phyloP scores from a whole-genome alignment of 1,140 invertebrate species.

The Drosophila chauvacae region DNA sequence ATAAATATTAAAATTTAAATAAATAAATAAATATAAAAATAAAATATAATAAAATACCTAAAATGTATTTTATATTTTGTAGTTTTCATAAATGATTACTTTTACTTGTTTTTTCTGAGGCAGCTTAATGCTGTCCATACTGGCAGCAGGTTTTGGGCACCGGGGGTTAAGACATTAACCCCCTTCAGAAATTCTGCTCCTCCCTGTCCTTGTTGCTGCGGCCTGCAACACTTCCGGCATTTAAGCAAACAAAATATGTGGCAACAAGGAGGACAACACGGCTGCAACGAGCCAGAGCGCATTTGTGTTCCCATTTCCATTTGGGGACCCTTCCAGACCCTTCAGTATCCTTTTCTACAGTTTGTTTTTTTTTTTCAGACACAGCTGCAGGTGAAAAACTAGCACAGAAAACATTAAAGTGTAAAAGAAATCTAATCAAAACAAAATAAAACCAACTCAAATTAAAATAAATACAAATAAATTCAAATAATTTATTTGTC shows the following conservation, averaged over 20 bases:
- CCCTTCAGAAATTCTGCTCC: neutral
- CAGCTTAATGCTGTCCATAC: conserved; percentile 54
- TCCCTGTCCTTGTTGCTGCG: conserved; percentile 31
- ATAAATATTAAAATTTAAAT: neutral
- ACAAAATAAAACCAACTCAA: neutral
- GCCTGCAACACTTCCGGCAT: conserved; percentile 78
- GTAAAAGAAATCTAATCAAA: neutral
- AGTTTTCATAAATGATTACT: too few relatives aligned
- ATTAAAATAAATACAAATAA: too few relatives aligned
- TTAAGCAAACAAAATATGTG: conserved; percentile 81
- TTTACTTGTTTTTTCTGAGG: too few relatives aligned
- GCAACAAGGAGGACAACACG: conserved; percentile 38
- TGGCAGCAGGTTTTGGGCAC: conserved; percentile 34
- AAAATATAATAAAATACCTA: neutral
- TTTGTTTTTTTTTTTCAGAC: neutral
- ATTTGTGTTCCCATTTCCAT: conserved; percentile 58
- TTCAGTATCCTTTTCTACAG: neutral
- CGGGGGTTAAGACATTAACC: conserved; percentile 5
- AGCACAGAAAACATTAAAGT: neutral
- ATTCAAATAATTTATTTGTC: too few relatives aligned
- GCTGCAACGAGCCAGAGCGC: conserved; percentile 56
- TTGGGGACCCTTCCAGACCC: conserved; percentile 37
- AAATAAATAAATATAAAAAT: too few relatives aligned
- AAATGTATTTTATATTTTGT: neutral
- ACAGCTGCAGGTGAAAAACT: neutral